These are phyloP conservation scores for Meriones unguiculatus DNA, from an alignment of 2,113 vertebrate genomes.

Conservation along the genomic window DNA sequence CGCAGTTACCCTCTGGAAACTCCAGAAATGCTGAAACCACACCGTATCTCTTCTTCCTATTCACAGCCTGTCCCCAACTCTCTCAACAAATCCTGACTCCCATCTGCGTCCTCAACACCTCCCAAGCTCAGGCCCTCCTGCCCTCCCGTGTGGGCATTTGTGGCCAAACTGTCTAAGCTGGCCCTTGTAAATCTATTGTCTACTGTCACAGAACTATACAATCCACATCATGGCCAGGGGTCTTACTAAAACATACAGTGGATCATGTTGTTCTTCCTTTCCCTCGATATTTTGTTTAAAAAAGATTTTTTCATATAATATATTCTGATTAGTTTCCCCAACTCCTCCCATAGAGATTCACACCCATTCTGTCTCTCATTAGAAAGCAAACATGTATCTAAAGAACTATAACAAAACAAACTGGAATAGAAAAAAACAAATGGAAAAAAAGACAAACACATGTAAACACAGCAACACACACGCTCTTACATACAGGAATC, in stretches of 20 bases:
- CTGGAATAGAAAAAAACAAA: neutral
- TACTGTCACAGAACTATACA: neutral
- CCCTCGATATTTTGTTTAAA: neutral
- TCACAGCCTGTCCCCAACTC: neutral
- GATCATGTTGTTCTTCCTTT: neutral
- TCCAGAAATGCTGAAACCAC: neutral
- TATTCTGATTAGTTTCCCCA: neutral
- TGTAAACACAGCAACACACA: neutral
- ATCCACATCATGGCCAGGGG: neutral
- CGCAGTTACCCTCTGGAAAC: neutral
- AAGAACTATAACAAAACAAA: neutral
- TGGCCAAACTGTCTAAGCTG: neutral
- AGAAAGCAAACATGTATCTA: neutral
- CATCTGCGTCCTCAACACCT: neutral
- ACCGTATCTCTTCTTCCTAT: neutral
- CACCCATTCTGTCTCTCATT: neutral
- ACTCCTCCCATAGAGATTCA: neutral
- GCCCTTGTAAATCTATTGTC: neutral
- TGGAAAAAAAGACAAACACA: neutral
- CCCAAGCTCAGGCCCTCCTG: neutral
- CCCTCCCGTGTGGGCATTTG: neutral
- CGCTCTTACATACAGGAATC: neutral
- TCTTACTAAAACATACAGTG: neutral
- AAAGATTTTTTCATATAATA: neutral
- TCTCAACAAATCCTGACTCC: constrained; percentile 30